Conservation (phyloP, 2,888 invertebrate genomes). For the Pelosia muscerda region DNA sequence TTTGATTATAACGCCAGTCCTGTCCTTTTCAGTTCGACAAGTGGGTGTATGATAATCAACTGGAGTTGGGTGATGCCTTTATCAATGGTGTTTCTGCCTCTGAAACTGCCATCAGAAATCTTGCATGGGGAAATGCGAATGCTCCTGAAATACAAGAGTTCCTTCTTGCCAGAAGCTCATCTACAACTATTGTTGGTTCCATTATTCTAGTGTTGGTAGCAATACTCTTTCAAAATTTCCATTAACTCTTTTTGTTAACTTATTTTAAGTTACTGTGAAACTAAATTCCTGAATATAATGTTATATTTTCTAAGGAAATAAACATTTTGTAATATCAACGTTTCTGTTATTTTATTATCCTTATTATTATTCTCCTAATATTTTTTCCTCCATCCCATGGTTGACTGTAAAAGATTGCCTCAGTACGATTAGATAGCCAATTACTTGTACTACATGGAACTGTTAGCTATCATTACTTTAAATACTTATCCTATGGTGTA, state of each 20-base stretch:
- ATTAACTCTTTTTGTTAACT: slow-evolving; percentile 49
- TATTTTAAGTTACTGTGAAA: not conserved
- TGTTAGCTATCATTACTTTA: no score
- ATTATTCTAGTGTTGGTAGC: slow-evolving; percentile 63
- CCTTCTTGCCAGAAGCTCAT: slow-evolving; percentile 50
- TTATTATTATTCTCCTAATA: no score
- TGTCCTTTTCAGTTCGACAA: slow-evolving; percentile 69
- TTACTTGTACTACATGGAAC: no score
- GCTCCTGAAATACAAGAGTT: slow-evolving; percentile 60
- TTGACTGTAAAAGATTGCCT: no score
- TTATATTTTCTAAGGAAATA: not conserved
- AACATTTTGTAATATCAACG: not conserved
- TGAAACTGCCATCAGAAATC: slow-evolving; percentile 62
- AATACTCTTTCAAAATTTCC: slow-evolving; percentile 59
- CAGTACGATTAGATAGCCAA: no score
- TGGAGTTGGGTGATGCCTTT: slow-evolving; percentile 62
- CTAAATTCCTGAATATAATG: not conserved
- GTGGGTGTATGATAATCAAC: slow-evolving; percentile 71
- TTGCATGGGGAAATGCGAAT: slow-evolving; percentile 70
- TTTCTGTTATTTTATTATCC: not conserved
- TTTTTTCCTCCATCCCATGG: no score
- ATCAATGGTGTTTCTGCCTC: slow-evolving; percentile 57
- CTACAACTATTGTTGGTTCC: slow-evolving; percentile 60
- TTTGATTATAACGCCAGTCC: no score
- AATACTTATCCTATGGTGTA: no score